Evolutionary conservation across 2,797 vertebrate genomes (phyloP).

Genomic region (Scleropages formosus): DNA sequence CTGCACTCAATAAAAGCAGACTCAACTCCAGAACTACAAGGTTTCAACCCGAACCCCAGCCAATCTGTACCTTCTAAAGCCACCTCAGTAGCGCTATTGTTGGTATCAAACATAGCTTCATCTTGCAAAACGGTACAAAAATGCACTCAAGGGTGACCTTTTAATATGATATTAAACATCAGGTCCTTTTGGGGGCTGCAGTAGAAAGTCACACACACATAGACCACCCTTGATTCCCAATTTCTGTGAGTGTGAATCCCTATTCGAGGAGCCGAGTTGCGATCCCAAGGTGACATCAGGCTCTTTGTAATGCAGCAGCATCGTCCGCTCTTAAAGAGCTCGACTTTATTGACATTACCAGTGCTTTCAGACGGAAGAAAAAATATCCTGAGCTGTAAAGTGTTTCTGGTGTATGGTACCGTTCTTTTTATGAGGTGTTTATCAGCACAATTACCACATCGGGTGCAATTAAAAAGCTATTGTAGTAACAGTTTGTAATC

Average conservation of each 20-base stretch:
- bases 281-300: constrained; percentile 46
- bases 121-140: not conserved
- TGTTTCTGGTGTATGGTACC: constrained; percentile 2
- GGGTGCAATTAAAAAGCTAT: constrained; percentile 64
- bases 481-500: constrained; percentile 53
- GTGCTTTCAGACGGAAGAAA: constrained; percentile 30
- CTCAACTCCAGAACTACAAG: too few relatives aligned
- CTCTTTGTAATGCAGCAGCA: constrained; percentile 49
- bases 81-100: too few relatives aligned
- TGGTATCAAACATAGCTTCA: not conserved
- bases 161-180: constrained; percentile 8
- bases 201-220: not conserved
- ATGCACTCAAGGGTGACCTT: not conserved
- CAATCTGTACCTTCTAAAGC: too few relatives aligned
- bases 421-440: constrained; percentile 49
- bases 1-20: too few relatives aligned
- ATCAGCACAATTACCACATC: constrained; percentile 53
- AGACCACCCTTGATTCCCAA: constrained; percentile 47
- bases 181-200: not conserved
- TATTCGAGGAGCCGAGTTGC: constrained; percentile 57
- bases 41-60: too few relatives aligned
- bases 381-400: constrained; percentile 32
- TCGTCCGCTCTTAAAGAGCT: constrained; percentile 49
- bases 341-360: constrained; percentile 46
- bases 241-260: constrained; percentile 53